Base-by-base conservation (phyloP, 2,797 vertebrate species). In the Nannoperca australis region DNA sequence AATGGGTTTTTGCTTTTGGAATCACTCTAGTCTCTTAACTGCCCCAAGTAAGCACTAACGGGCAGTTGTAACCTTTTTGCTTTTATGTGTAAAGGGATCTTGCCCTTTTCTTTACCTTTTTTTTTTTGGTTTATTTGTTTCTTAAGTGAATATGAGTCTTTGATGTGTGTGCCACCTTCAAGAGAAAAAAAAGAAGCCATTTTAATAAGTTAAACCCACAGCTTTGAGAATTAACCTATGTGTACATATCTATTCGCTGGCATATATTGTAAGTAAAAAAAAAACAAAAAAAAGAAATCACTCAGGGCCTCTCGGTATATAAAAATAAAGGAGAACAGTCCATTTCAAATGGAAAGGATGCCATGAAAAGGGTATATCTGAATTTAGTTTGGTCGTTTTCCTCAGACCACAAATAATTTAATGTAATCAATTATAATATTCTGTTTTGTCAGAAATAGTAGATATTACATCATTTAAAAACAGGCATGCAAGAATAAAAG, bases 231-330 rank as follows among this genome's bases (percentile, higher is more conserved):
- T 92, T 93, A 94, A 94, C 94, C 92, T 94, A 93, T 93, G 94
- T 96, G 95, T 95, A 96, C 94, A 96, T 95, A 96, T 95, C 94
- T 95, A 94, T 95, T 95, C 88, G 94, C 95, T 95, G 94, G 95
- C 95, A 93, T 96, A 96, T 96, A 95, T 96, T 94, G 94, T 96
- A 92, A 92, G 93, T 95, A 91, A 84, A 89, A 83, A 87, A 92
- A 27, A 27, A 27, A n/a, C n/a, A n/a, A 27, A 27, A 27, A 27
- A 27, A 27, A 27, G 24, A 90, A 87, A 94, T 91, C 91, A 94
- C 96, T 96, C 96, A 96, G 96, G 96, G 95, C 95, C 95, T 95
- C 95, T 95, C 89, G 78, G 91, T 95, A 95, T 94, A 93, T 93
- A 87, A 93, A 94, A 94, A 94, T 85, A 93, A 93, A 95, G 91